Evolutionary conservation across 2,113 vertebrate species (phyloP).

Genomic region (Paracanthobrama guichenoti): DNA sequence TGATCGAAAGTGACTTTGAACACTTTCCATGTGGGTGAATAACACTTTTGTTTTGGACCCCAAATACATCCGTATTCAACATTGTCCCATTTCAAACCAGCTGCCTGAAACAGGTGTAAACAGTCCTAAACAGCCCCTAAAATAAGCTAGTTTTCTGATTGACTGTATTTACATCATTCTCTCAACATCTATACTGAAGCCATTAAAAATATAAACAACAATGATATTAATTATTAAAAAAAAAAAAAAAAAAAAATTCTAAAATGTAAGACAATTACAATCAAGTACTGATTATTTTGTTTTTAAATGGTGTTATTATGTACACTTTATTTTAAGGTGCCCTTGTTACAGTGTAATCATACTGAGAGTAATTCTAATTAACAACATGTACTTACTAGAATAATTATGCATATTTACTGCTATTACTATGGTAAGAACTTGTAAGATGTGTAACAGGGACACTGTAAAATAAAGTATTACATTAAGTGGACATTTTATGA

Average conservation of each 20-base stretch:
- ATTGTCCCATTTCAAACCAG: not conserved
- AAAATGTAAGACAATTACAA: not conserved
- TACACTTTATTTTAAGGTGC: no score
- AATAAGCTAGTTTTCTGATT: not conserved
- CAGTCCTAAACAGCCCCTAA: not conserved
- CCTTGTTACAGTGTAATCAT: no score
- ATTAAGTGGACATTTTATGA: not conserved
- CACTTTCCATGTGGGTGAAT: conserved; percentile 8
- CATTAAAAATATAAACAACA: not conserved
- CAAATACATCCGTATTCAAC: not conserved
- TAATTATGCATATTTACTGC: no score
- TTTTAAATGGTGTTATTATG: not conserved
- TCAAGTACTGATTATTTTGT: not conserved
- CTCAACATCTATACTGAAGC: not conserved
- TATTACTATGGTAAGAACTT: no score
- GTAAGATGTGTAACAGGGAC: no score
- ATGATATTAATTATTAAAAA: not conserved
- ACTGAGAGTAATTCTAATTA: no score
- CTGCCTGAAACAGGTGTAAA: not conserved
- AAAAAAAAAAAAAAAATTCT: no score
- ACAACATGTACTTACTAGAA: no score
- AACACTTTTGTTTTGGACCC: not conserved
- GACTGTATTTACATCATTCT: not conserved
- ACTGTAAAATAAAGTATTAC: no score
- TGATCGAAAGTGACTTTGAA: not conserved